These are phyloP conservation scores for Trematomus bernacchii DNA, from an alignment of 2,797 vertebrate genomes.

Conservation along the genomic window DNA sequence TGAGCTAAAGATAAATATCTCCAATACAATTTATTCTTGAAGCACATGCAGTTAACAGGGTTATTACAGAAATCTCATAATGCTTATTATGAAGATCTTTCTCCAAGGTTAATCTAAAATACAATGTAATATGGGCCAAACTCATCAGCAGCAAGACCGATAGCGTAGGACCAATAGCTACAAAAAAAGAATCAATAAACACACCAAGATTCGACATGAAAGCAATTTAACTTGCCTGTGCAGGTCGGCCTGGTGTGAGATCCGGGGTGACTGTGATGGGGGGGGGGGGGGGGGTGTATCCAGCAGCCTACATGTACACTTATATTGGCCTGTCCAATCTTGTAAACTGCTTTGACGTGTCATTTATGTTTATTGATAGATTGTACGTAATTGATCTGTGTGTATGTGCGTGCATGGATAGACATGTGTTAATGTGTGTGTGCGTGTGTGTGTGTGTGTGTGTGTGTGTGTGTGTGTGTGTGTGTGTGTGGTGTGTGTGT, in stretches of 20 bases:
- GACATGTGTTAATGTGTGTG: conserved; percentile 41
- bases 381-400: conserved; percentile 36
- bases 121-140: background rate
- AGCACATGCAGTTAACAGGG: background rate
- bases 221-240: conserved; percentile 36
- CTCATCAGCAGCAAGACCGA: background rate
- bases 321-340: conserved; percentile 33
- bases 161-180: background rate
- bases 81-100: background rate
- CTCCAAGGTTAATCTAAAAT: background rate
- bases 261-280: background rate
- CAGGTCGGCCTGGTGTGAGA: conserved; percentile 4
- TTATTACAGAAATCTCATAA: background rate
- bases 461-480: background rate
- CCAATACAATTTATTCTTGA: background rate
- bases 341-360: conserved; percentile 50
- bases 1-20: background rate
- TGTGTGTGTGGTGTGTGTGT: conserved; percentile 4
- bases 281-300: background rate
- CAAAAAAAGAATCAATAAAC: conserved; percentile 43
- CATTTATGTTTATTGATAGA: conserved; percentile 65
- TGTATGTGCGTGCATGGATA: conserved; percentile 44
- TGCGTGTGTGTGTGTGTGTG: conserved; percentile 12
- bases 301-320: conserved; percentile 15
- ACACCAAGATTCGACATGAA: conserved; percentile 35